phyloP scores from a whole-genome alignment of 35 echinoderm and acorn worm species.

The Diadema setosum region DNA sequence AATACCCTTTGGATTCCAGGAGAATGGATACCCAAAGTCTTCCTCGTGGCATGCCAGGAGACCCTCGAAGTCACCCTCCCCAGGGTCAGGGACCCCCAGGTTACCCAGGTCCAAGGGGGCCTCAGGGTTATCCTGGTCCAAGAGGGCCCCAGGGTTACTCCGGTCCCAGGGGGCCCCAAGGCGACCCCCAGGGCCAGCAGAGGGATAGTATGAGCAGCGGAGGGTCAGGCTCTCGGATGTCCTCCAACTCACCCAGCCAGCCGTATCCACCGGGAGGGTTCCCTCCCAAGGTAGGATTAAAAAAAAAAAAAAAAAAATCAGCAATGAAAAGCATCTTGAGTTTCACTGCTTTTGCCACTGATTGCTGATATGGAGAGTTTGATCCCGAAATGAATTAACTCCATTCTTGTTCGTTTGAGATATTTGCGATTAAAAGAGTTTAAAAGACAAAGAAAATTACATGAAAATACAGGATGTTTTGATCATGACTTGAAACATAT shows the following conservation, averaged over 20 bases:
- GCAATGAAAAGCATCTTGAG: no score
- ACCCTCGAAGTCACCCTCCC: conserved; percentile 8
- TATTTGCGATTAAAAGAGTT: no score
- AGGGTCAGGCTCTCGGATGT: conserved; percentile 46
- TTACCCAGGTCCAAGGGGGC: neutral
- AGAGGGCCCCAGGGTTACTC: neutral
- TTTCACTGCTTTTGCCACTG: no score
- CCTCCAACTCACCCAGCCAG: conserved; percentile 14
- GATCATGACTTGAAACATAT: no score
- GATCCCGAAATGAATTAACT: no score
- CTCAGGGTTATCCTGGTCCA: neutral
- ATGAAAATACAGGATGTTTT: no score
- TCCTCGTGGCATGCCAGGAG: neutral
- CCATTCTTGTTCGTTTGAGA: no score
- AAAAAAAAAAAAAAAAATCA: no score
- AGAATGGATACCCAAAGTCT: conserved; percentile 21
- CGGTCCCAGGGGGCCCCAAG: neutral
- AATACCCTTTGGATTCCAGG: no score
- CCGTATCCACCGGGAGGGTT: neutral
- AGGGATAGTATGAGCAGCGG: conserved; percentile 50
- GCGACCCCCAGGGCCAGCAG: neutral
- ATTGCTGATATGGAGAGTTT: no score
- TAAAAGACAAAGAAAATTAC: no score
- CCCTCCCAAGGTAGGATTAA: neutral
- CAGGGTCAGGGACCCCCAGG: conserved; percentile 10